A percentile compares a stretch with the other conserved stretches of the same genome.
phyloP scores from a whole-genome alignment of 2,113 vertebrate species.

The Pycnonotus jocosus region DNA sequence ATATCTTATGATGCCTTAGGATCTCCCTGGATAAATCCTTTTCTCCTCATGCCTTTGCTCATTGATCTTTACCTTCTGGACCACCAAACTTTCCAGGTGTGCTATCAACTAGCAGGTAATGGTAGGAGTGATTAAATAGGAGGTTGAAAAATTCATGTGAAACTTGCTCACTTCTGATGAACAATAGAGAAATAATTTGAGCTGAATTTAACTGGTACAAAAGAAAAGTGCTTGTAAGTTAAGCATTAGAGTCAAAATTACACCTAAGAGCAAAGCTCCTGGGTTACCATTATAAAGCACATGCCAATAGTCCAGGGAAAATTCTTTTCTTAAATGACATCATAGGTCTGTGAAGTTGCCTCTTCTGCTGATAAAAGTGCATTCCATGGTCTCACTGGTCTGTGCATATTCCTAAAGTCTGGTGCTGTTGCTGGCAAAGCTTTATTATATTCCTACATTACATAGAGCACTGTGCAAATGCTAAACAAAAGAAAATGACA shows the following conservation, averaged over 20 bases:
- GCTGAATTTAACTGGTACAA: not conserved
- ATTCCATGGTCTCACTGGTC: not conserved
- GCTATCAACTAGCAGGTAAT: not conserved
- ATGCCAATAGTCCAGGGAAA: not conserved
- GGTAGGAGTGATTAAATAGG: not conserved
- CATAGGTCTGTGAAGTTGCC: not conserved
- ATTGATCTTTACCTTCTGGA: not conserved
- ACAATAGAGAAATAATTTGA: not conserved
- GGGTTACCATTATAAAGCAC: not conserved
- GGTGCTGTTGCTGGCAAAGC: not conserved
- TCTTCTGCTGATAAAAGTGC: not conserved
- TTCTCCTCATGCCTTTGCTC: not conserved
- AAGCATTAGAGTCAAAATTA: not conserved
- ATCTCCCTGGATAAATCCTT: not conserved
- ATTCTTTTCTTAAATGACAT: not conserved
- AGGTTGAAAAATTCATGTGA: not conserved
- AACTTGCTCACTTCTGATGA: not conserved
- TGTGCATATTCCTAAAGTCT: not conserved
- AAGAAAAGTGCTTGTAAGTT: not conserved
- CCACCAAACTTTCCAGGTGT: not conserved
- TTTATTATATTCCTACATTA: not conserved
- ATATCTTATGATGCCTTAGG: not conserved
- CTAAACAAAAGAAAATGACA: constrained; percentile 5
- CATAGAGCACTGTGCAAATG: not conserved
- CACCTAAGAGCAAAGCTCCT: not conserved